A percentile compares a stretch with the other conserved stretches of the same genome.
phyloP scores from a whole-genome alignment of 2,797 vertebrate species.

The Premnoplex brunnescens region DNA sequence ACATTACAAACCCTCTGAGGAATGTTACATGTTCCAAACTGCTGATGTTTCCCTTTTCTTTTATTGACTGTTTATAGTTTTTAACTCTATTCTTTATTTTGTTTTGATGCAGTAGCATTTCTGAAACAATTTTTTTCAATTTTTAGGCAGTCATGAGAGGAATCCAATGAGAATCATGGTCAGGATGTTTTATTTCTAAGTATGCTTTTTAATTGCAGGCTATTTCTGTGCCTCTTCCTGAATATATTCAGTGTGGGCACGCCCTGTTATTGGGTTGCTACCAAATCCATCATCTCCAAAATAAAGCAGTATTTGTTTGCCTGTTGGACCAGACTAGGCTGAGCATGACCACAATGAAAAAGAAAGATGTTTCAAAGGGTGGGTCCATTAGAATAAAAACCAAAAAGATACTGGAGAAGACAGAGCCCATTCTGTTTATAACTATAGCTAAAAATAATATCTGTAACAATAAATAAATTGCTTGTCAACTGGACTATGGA shows the following conservation, averaged over 20 bases:
- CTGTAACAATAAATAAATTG: background rate
- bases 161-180: background rate
- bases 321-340: background rate
- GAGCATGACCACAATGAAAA: background rate
- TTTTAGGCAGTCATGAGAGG: background rate
- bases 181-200: background rate
- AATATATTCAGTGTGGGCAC: background rate
- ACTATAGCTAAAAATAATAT: background rate
- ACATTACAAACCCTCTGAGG: slow-evolving; percentile 27
- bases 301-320: slow-evolving; percentile 38
- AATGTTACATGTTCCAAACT: slow-evolving; percentile 30
- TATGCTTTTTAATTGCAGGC: background rate
- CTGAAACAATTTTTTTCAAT: background rate
- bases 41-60: slow-evolving; percentile 13
- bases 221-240: slow-evolving; percentile 9
- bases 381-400: background rate
- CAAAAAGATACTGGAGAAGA: background rate
- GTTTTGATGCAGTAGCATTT: background rate
- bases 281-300: slow-evolving; percentile 14
- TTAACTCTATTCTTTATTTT: background rate
- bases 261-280: slow-evolving; percentile 2
- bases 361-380: slow-evolving; percentile 26
- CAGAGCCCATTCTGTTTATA: background rate
- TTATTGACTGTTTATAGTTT: slow-evolving; percentile 1
- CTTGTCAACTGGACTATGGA: background rate